Evolutionary conservation across 2,113 vertebrate genomes (phyloP).

Genomic region (Ceyx margarethae): DNA sequence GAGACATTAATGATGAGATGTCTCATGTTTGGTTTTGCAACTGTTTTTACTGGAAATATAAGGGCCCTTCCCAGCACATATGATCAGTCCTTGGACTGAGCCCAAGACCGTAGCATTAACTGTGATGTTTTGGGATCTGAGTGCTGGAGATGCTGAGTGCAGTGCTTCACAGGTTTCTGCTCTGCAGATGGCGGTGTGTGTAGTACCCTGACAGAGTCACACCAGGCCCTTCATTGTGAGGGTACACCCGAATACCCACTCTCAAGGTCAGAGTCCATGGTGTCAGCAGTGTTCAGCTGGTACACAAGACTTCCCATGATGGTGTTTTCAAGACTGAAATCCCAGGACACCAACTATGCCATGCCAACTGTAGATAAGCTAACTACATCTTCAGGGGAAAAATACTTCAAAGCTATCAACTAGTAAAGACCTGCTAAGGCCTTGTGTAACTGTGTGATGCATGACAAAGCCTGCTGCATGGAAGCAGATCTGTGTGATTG

Average conservation of each 20-base stretch:
- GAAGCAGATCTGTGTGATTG: not conserved
- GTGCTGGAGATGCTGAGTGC: not conserved
- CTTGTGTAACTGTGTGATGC: constrained; percentile 6
- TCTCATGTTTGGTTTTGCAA: not conserved
- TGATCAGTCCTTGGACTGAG: not conserved
- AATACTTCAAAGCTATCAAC: not conserved
- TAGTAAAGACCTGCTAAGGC: not conserved
- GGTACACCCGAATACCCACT: not conserved
- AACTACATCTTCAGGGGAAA: not conserved
- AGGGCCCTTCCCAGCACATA: not conserved
- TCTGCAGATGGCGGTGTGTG: not conserved
- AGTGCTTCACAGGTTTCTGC: not conserved
- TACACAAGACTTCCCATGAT: not conserved
- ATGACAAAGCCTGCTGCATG: constrained; percentile 28
- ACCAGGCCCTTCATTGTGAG: not conserved
- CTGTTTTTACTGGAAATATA: not conserved
- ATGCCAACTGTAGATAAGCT: not conserved
- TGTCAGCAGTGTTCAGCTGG: not conserved
- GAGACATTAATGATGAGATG: not conserved
- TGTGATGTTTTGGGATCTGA: not conserved
- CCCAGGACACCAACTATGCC: not conserved
- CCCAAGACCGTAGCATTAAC: not conserved
- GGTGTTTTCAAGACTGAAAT: not conserved
- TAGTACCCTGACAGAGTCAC: not conserved
- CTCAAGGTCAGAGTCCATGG: not conserved